Percentiles rank a stretch among this genome's conserved stretches.
phyloP scores from a whole-genome alignment of 2,113 vertebrate genomes.

The Pogona vitticeps region DNA sequence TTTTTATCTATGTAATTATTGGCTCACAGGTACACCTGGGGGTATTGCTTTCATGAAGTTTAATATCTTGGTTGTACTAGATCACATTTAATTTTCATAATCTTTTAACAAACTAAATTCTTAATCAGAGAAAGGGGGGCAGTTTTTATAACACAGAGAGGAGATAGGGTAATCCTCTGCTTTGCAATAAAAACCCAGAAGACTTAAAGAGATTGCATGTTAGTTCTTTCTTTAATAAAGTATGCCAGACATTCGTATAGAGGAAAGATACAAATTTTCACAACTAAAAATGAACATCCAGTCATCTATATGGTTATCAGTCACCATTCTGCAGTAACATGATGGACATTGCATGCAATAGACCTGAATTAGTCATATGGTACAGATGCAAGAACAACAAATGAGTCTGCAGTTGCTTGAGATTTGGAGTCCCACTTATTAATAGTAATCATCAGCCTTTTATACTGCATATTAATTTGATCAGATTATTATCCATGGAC shows the following conservation, averaged over 20 bases:
- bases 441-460: constrained; percentile 38
- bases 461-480: constrained; percentile 28
- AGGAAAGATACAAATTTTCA: constrained; percentile 64
- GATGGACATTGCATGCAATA: constrained; percentile 45
- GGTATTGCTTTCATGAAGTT: not conserved
- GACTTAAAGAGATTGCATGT: constrained; percentile 11
- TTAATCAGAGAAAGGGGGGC: not conserved
- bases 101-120: constrained; percentile 26
- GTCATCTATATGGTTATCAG: constrained; percentile 11
- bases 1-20: not conserved
- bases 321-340: constrained; percentile 47
- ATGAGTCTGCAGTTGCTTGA: constrained; percentile 19
- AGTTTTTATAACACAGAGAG: not conserved
- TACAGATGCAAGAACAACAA: constrained; percentile 41
- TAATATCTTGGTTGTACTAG: not conserved
- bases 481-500: constrained; percentile 28
- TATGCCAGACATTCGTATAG: constrained; percentile 41
- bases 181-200: constrained; percentile 18
- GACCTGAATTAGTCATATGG: constrained; percentile 19
- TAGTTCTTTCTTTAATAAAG: constrained; percentile 66
- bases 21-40: not conserved
- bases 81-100: constrained; percentile 10
- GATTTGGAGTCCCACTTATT: constrained; percentile 13
- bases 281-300: constrained; percentile 55
- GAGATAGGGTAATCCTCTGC: not conserved